Evolutionary conservation across 2,888 invertebrate species (phyloP).

Genomic region (Agonopterix alstromeriana): DNA sequence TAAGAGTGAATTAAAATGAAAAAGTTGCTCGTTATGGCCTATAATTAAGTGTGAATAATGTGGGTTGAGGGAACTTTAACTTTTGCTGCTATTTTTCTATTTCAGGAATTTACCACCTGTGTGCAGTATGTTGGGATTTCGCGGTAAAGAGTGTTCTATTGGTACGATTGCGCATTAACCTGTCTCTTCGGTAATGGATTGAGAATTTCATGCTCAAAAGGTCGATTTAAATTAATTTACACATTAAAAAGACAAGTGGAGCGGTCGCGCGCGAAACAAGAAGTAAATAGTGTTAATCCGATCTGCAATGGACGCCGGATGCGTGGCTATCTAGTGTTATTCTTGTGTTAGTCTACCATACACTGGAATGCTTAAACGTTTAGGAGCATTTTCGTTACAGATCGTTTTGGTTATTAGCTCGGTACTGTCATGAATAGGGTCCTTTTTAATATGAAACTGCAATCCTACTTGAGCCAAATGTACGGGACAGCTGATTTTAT

Average conservation of each 20-base stretch:
- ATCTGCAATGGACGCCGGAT: constrained; percentile 30
- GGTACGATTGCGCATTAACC: constrained; percentile 48
- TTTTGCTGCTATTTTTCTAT: constrained; percentile 36
- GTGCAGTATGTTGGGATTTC: constrained; percentile 40
- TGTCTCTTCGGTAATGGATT: constrained; percentile 60
- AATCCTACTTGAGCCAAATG: too few relatives aligned
- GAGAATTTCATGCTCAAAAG: constrained; percentile 63
- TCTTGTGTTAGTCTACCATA: background rate
- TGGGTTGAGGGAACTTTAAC: background rate
- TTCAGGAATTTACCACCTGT: constrained; percentile 48
- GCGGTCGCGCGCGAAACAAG: constrained; percentile 35
- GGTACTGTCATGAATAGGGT: too few relatives aligned
- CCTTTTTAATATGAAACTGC: too few relatives aligned
- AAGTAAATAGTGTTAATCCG: constrained; percentile 61
- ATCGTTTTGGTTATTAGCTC: too few relatives aligned
- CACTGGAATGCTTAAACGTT: too few relatives aligned
- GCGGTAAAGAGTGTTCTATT: constrained; percentile 38
- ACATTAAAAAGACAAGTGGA: constrained; percentile 57
- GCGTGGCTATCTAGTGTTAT: constrained; percentile 4
- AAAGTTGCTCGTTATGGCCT: constrained; percentile 41
- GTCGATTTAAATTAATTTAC: constrained; percentile 70
- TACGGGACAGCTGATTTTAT: too few relatives aligned
- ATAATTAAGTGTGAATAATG: constrained; percentile 43
- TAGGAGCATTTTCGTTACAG: too few relatives aligned
- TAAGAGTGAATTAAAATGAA: constrained; percentile 61